Percentiles rank a stretch among this genome's conserved stretches.
Evolutionary conservation across 1,140 invertebrate genomes (phyloP).

Genomic region (Cydia splendana): DNA sequence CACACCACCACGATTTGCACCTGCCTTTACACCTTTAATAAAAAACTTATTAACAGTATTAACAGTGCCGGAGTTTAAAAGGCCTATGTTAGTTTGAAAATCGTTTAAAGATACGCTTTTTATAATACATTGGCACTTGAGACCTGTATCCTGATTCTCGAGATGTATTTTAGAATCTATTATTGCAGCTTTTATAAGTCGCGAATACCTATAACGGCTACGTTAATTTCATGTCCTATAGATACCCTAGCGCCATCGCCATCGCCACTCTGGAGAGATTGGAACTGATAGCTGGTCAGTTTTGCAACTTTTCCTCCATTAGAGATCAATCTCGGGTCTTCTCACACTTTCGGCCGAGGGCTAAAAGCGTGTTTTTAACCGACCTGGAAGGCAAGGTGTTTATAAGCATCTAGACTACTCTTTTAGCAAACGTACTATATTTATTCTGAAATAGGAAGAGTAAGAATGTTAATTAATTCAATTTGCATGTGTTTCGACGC

Average conservation of each 20-base stretch:
- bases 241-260: too few species aligned
- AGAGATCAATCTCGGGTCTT: too few species aligned
- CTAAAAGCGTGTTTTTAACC: too few species aligned
- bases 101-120: neutral
- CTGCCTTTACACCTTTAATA: neutral
- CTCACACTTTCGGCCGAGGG: too few species aligned
- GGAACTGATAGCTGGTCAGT: too few species aligned
- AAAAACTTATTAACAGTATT: neutral
- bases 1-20: neutral
- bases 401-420: neutral
- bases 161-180: neutral
- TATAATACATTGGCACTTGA: neutral
- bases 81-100: neutral
- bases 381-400: too few species aligned
- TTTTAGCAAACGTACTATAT: neutral
- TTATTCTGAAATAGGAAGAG: neutral
- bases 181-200: neutral
- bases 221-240: too few species aligned
- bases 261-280: too few species aligned
- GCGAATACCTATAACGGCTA: too few species aligned
- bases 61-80: neutral
- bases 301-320: too few species aligned
- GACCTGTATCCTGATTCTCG: too few species aligned
- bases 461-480: constrained; percentile 41
- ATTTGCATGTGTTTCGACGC: constrained; percentile 41